Evolutionary conservation across 1,140 invertebrate species (phyloP), one percentile per base, ranked within the genome.

Genomic region (Agrypnia vestita): DNA sequence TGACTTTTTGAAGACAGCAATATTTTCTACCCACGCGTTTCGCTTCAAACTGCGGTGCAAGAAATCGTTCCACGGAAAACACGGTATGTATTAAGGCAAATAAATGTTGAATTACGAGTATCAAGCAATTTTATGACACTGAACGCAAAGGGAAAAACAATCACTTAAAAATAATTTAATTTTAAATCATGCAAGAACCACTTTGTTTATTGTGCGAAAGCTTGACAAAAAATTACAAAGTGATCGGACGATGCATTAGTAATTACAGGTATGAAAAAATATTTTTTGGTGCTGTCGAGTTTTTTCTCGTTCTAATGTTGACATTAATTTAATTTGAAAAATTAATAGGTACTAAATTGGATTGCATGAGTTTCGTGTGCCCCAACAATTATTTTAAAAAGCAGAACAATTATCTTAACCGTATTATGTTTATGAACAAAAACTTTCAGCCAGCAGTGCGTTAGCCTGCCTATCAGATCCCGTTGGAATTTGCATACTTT

Each of bases 271-370:
- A 44, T 10, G 35, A 64, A 64, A 64, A 64, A 64, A 64, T 17
- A 19, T n/a, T 35, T 64, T 64, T 64, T n/a, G 61, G 61, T 43
- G 13, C 10, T 64, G 61, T 62, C 12, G 25, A 62, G 59, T 64
- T 64, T 64, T 62, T 64, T 64, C 55, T 21, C 21, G 21, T n/a
- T 9, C 19, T 25, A 64, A 64, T 11, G 13, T 43, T 64, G 61
- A 64, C 61, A 64, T 25, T 64, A 64, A 64, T 64, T 64, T 64
- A 64, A 64, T 64, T 64, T 25, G 25, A 64, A 64, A 51, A 64
- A 64, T 43, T 64, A 64, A 64, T 25, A 35, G 12, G 61, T 64
- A 25, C 25, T 35, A 6, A 35, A 35, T 64, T 13, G 19, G 49
- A 51, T 51, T 51, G 19, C 61, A 13, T 35, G 1, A 64, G 35